Base-by-base conservation (phyloP, 2,888 invertebrate species). In the Drosophila phalerata region DNA sequence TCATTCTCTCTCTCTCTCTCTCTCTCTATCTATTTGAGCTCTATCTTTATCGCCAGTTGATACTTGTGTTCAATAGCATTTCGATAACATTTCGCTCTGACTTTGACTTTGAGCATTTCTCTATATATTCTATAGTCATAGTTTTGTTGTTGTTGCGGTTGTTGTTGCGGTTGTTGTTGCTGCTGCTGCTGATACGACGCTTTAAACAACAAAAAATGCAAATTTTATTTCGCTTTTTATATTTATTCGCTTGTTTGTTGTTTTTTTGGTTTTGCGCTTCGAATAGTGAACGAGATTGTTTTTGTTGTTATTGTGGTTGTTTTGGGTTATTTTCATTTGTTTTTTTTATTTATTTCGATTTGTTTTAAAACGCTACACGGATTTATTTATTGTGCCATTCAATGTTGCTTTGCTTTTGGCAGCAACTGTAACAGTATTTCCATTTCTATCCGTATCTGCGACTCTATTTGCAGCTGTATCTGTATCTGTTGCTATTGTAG, bases 301-400 rank as follows among this genome's bases (percentile, higher is more conserved):
- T 19, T 48, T 64, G 10, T 53, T 42, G n/a, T n/a, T n/a, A n/a
- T 58, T 63, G 42, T 58, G 69, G 25, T 48, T 64, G 10, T 53
- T 42, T 47, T 47, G 25, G 53, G 49, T n/a, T 65, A 40, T 53
- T 40, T 68, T 53, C 8, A 11, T 22, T 32, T 28, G 6, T 32
- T 63, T 63, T 86, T 32, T 86, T 25, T 37, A 11, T 30, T 47
- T 60, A 55, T 58, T 58, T 87, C 68, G 77, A 69, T 85, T 84
- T 85, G 75, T 85, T 82, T 85, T 82, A 65, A 69, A 84, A 71
- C 61, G 77, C 43, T 79, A 87, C 77, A 81, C 48, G 65, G 82
- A 81, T 84, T 84, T 84, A 84, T 84, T 87, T 84, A 85, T 81
- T 74, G 77, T 87, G 87, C 70, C 71, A 84, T 83, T 84, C 68